These are phyloP conservation scores for Prietella phreatophila DNA, from an alignment of 2,113 vertebrate species.

Conservation along the genomic window DNA sequence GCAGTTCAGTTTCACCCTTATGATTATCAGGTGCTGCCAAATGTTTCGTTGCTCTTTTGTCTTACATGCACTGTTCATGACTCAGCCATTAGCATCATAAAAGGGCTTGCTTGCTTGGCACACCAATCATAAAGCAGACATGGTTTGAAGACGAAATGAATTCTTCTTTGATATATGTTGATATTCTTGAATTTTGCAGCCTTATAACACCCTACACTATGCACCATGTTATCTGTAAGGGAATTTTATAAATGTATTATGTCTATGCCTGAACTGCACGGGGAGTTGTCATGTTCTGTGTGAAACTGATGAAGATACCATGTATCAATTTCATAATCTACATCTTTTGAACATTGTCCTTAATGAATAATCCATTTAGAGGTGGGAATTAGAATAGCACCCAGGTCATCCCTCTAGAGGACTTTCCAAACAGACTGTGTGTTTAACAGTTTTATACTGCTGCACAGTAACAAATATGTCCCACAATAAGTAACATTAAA, in stretches of 20 bases:
- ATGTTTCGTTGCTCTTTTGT: conserved; percentile 5
- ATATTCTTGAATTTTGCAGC: background rate
- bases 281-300: background rate
- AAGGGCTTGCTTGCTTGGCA: background rate
- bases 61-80: background rate
- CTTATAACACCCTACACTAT: background rate
- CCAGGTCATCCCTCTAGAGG: background rate
- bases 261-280: background rate
- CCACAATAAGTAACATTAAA: background rate
- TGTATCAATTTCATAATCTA: background rate
- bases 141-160: background rate
- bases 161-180: background rate
- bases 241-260: background rate
- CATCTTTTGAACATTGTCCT: background rate
- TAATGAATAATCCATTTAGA: background rate
- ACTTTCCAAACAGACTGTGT: background rate
- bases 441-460: background rate
- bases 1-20: background rate
- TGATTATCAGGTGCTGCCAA: background rate
- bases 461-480: background rate
- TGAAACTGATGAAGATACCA: background rate
- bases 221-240: background rate
- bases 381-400: background rate
- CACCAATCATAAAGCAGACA: background rate
- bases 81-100: conserved; percentile 4